Base-by-base conservation (phyloP, 2,797 vertebrate genomes). In the Channa striata region DNA sequence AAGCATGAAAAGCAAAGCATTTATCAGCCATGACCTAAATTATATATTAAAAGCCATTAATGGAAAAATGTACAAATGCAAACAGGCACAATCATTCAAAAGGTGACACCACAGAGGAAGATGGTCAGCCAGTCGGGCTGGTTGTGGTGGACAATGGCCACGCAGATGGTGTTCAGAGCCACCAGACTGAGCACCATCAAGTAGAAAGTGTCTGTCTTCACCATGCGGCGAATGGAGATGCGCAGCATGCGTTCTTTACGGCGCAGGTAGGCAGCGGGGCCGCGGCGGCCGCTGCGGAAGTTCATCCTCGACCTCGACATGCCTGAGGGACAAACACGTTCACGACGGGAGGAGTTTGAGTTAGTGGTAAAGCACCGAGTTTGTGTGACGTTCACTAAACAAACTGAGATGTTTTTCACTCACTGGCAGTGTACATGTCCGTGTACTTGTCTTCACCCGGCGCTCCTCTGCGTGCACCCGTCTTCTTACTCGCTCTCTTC, bases 151-250 rank as follows among this genome's bases (percentile, higher is more conserved):
- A 99, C 98, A 0, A 99, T 97, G 89, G 98, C 97, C 82, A 99
- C 98, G 0, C 97, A 99, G 92, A 98, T 95, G 19, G 98, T 99
- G 93, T 99, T 99, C 79, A 99, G 96, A 44, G 96, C 97, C 89
- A 99, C 97, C 6, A 99, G 89, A 78, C 96, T 96, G 85, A 99
- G 93, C 86, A 99, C 97, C 0, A 96, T 96, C 96, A 98, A 95
- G 89, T 99, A 99, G 90, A 99, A 99, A 64, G 96, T 96, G 89
- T 98, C 96, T 1, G 98, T 99, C 90, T 99, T 99, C 78, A 99
- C 97, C 97, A 98, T 98, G 89, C 98, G 98, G 54, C 98, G 97
- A 67, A 99, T 95, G 0, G 98, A 99, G 89, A 99, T 98, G 47
- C 97, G 96, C 46, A 99, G 83, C 87, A 99, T 97, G 12, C 97